These are phyloP conservation scores for Eulemur mongoz DNA, from an alignment of 2,797 vertebrate genomes.

Conservation along the genomic window DNA sequence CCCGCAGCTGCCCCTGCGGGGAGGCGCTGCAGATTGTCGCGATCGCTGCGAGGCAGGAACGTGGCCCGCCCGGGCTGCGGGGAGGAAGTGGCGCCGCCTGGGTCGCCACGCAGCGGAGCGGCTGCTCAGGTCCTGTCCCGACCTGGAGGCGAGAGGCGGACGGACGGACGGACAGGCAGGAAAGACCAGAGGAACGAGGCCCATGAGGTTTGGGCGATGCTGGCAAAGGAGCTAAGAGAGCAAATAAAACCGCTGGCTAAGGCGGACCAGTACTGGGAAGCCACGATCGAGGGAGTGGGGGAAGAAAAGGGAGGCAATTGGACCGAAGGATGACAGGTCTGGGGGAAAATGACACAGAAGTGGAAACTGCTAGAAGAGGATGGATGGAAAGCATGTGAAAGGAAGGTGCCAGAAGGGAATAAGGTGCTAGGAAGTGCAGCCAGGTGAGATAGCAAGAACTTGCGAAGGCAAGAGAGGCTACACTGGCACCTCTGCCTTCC, in stretches of 20 bases:
- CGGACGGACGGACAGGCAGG: accelerated
- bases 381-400: not conserved
- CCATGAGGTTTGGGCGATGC: not conserved
- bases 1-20: not conserved
- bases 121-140: not conserved
- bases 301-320: accelerated
- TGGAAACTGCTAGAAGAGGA: not conserved
- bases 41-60: accelerated
- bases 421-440: not conserved
- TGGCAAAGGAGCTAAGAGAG: not conserved
- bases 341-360: not conserved
- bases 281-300: accelerated
- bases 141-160: accelerated
- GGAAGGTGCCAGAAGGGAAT: not conserved
- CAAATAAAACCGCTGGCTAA: not conserved
- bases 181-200: not conserved
- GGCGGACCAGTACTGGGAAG: not conserved
- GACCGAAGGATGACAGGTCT: not conserved
- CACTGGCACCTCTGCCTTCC: accelerated
- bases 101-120: accelerated
- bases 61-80: accelerated
- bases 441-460: not conserved
- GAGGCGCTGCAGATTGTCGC: not conserved
- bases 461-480: no score
- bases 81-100: not conserved